phyloP scores from a whole-genome alignment of 2,797 vertebrate genomes.

The Coregonus sp. region DNA sequence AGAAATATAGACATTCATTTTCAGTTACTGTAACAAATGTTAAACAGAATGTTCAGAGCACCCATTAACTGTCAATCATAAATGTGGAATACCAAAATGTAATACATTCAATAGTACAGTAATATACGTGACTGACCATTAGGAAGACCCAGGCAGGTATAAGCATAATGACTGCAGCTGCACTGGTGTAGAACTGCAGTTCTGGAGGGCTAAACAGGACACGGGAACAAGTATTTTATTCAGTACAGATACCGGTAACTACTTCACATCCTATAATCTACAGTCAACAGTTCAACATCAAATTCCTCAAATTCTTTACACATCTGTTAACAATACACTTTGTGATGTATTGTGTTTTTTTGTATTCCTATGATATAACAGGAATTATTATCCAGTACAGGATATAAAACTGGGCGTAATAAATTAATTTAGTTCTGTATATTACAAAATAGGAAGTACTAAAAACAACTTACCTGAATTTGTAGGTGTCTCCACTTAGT shows the following conservation, averaged over 20 bases:
- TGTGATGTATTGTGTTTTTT: no score
- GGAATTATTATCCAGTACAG: neutral
- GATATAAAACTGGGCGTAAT: neutral
- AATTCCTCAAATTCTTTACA: no score
- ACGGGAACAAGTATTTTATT: neutral
- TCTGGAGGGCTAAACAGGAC: slow-evolving; percentile 83
- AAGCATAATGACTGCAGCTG: slow-evolving; percentile 91
- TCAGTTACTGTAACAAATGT: no score
- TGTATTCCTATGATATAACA: neutral
- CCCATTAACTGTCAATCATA: no score
- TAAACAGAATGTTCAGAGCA: no score
- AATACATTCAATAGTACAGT: neutral
- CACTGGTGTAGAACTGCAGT: slow-evolving; percentile 96
- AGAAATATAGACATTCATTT: no score
- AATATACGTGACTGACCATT: slow-evolving; percentile 79
- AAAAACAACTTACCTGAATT: slow-evolving; percentile 86
- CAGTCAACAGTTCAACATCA: neutral
- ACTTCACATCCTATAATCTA: neutral
- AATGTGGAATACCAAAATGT: neutral
- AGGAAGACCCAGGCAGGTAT: slow-evolving; percentile 94
- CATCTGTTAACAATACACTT: no score
- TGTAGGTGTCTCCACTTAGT: slow-evolving; percentile 94
- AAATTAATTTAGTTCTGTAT: neutral
- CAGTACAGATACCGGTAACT: neutral
- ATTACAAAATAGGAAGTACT: neutral